phyloP scores from a whole-genome alignment of 1,140 invertebrate species.

The Drosophila suzukii region DNA sequence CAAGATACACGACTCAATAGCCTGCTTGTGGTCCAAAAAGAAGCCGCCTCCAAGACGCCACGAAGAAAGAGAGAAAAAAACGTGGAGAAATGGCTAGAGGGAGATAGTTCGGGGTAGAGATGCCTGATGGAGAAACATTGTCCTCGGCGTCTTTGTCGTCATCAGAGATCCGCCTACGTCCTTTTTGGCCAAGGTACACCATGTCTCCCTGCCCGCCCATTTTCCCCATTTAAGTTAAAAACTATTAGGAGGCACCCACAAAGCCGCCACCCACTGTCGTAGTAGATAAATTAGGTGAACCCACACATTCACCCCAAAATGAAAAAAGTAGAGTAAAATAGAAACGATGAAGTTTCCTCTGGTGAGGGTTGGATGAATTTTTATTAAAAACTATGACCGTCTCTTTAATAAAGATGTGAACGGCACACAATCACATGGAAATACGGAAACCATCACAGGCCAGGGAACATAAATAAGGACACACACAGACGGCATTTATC shows the following conservation, averaged over 20 bases:
- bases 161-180: constrained; percentile 28
- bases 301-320: constrained; percentile 1
- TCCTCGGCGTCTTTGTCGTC: constrained; percentile 45
- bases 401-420: constrained; percentile 70
- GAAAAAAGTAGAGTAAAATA: constrained; percentile 1
- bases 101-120: constrained; percentile 10
- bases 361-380: constrained; percentile 46
- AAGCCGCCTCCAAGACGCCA: constrained; percentile 62
- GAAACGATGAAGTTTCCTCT: constrained; percentile 5
- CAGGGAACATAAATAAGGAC: constrained; percentile 70
- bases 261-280: constrained; percentile 34
- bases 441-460: constrained; percentile 33
- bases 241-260: constrained; percentile 66
- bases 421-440: constrained; percentile 9
- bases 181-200: constrained; percentile 49
- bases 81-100: constrained; percentile 2
- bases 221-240: constrained; percentile 71
- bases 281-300: constrained; percentile 74
- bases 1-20: constrained; percentile 51
- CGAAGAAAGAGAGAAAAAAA: constrained; percentile 6
- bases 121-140: constrained; percentile 38
- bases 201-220: neutral
- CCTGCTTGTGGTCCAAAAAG: constrained; percentile 54
- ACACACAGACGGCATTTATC: constrained; percentile 53
- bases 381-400: constrained; percentile 77